Evolutionary conservation across 35 echinoderm and acorn worm genomes (phyloP).

Genomic region (Acanthaster planci): DNA sequence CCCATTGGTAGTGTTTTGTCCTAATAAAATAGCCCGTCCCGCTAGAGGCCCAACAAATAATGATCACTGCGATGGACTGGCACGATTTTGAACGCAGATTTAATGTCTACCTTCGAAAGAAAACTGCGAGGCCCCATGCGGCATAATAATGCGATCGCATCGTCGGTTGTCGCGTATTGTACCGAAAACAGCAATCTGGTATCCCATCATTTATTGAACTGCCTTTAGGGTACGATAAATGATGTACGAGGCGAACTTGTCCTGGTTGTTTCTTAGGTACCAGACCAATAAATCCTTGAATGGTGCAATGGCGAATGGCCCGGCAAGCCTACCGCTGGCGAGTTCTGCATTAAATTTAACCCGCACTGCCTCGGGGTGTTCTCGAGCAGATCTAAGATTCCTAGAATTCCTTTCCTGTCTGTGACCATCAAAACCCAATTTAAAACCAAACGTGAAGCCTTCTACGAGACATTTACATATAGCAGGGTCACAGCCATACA

Average conservation of each 20-base stretch:
- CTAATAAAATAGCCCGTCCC: background rate
- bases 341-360: background rate
- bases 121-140: no score
- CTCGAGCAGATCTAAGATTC: background rate
- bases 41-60: background rate
- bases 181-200: background rate
- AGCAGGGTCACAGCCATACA: background rate
- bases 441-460: background rate
- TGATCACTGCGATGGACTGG: background rate
- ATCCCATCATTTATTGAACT: background rate
- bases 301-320: background rate
- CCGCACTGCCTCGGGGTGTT: background rate
- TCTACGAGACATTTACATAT: background rate
- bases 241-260: background rate
- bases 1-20: conserved; percentile 17
- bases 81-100: background rate
- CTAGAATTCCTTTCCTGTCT: background rate
- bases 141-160: no score
- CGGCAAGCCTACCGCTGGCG: background rate
- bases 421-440: background rate
- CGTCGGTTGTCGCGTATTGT: background rate
- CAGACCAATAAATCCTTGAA: background rate
- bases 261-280: conserved; percentile 13
- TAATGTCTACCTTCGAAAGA: background rate
- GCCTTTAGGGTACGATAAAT: background rate